These are phyloP conservation scores for Acleris sparsana DNA, from an alignment of 2,888 invertebrate genomes.

Conservation along the genomic window DNA sequence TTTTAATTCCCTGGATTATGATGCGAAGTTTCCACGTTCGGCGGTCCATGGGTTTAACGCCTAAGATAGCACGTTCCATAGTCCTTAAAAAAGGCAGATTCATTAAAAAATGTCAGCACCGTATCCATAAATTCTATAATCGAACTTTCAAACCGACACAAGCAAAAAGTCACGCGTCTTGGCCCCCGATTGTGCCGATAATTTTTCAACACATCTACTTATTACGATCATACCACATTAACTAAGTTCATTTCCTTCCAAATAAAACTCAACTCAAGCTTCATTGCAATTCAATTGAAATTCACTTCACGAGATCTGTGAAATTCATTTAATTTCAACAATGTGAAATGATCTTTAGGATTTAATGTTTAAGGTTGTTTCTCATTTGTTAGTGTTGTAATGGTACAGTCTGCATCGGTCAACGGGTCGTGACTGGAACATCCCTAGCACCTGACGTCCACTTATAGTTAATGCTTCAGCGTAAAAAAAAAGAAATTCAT, in stretches of 20 bases:
- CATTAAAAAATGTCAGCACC: constrained; percentile 42
- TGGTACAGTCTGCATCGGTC: constrained; percentile 77
- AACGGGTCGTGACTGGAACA: constrained; percentile 80
- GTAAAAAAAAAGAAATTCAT: constrained; percentile 60
- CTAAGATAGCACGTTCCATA: too few relatives aligned
- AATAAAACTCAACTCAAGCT: constrained; percentile 45
- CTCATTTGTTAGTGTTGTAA: constrained; percentile 42
- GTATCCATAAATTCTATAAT: constrained; percentile 51
- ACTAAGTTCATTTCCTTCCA: constrained; percentile 54
- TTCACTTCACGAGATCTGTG: constrained; percentile 35
- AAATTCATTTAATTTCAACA: constrained; percentile 40
- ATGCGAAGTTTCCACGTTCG: too few relatives aligned
- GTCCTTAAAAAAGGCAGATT: constrained; percentile 4
- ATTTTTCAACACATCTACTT: constrained; percentile 84
- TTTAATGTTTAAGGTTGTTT: constrained; percentile 41
- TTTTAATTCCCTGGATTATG: too few relatives aligned
- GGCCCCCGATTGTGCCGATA: constrained; percentile 82
- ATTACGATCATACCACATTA: constrained; percentile 82
- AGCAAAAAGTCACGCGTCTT: constrained; percentile 79
- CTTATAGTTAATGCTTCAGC: constrained; percentile 71
- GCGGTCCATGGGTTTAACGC: too few relatives aligned
- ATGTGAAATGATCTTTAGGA: constrained; percentile 39
- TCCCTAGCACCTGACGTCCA: constrained; percentile 79
- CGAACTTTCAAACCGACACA: constrained; percentile 68
- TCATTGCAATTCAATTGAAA: constrained; percentile 36